Evolutionary conservation across 2,797 vertebrate genomes (phyloP), one percentile per base, ranked within the genome.

Genomic region (Toxotes lorentzi): DNA sequence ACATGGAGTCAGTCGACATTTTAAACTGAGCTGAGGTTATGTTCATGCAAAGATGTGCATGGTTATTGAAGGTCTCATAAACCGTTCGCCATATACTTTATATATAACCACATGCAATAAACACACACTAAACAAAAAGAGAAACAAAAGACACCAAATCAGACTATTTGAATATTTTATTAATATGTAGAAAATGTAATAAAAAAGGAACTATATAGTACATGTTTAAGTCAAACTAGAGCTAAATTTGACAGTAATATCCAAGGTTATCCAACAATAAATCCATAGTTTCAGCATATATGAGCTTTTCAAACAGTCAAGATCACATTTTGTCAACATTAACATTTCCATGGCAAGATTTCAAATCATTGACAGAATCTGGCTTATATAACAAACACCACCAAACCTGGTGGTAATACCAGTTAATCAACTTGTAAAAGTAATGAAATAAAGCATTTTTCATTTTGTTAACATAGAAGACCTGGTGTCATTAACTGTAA

Each of bases 111-210:
- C 17, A 67, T 6, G 9, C 21, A 16, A 54, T 62, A 5, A 74
- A 34, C 54, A 63, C 4, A 70, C n/a, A 65, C 0, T 1, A 51
- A 57, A 60, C 24, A 61, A 57, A 35, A 64, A 2, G 32, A 70
- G 23, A 79, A 73, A 79, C 27, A 58, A 60, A 62, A 70, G 3
- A 74, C 73, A 78, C 24, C 45, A 63, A 75, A 69, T 82, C 38
- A 71, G 78, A 86, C 87, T 92, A 93, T 97, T 95, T 82, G 92
- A 96, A 97, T 97, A 96, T 98, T 99, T 99, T 99, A 99, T 98
- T 99, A 99, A 98, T 95, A 95, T 96, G 97, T 99, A 99, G 97
- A 99, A 99, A 99, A 99, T 97, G 96, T 97, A 97, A 97, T 98
- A 99, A 97, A 99, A 99, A 99, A 99, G 97, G 97, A 97, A 95